A percentile compares a stretch with the other conserved stretches of the same genome.
These are phyloP conservation scores for Hystrix cristata DNA, from an alignment of 2,113 vertebrate genomes.

Conservation along the genomic window DNA sequence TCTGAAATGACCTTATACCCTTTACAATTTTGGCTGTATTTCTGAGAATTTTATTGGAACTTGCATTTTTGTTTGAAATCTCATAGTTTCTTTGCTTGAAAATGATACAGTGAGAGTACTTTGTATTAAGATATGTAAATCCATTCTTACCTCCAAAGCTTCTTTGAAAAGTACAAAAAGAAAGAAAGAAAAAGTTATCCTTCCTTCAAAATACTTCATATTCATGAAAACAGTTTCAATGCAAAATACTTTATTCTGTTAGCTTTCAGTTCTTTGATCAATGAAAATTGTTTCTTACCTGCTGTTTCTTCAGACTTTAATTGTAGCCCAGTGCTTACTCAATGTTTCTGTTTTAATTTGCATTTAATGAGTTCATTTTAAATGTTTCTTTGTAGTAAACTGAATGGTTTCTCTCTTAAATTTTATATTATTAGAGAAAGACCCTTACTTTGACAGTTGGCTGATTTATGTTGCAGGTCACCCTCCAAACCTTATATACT, in stretches of 20 bases:
- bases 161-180: conserved; percentile 72
- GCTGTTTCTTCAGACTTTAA: conserved; percentile 80
- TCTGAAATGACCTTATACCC: background rate
- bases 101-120: conserved; percentile 59
- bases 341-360: conserved; percentile 83
- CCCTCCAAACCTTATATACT: background rate
- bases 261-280: conserved; percentile 81
- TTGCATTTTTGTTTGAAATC: conserved; percentile 19
- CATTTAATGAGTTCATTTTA: conserved; percentile 80
- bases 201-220: conserved; percentile 71
- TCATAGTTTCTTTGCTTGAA: conserved; percentile 49
- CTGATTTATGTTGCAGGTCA: background rate
- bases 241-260: conserved; percentile 69
- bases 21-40: conserved; percentile 46
- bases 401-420: conserved; percentile 44
- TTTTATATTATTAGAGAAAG: conserved; percentile 59
- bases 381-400: conserved; percentile 68
- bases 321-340: conserved; percentile 79
- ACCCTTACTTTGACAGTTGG: background rate
- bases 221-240: conserved; percentile 72
- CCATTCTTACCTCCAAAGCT: conserved; percentile 68
- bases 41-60: conserved; percentile 66
- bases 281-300: conserved; percentile 83
- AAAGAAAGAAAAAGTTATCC: background rate
- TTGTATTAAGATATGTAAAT: conserved; percentile 75